These are phyloP conservation scores for Danio rerio DNA, from an alignment of 2,113 vertebrate genomes.

Conservation along the genomic window DNA sequence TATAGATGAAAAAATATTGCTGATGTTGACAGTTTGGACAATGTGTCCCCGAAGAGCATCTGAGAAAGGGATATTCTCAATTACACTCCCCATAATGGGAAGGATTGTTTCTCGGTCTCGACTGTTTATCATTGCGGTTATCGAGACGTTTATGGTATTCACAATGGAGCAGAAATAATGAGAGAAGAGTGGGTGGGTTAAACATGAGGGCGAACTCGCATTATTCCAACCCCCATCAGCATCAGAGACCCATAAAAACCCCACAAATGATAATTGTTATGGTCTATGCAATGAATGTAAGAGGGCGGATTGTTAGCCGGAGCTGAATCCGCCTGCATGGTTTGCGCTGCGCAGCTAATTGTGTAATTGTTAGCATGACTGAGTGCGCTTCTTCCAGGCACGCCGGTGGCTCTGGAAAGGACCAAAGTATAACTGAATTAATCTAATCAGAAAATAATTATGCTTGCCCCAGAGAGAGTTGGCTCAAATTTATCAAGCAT, in stretches of 20 bases:
- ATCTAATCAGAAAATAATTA: slow-evolving; percentile 81
- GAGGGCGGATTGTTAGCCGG: slow-evolving; percentile 53
- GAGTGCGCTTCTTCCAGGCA: slow-evolving; percentile 73
- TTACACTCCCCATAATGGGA: slow-evolving; percentile 28
- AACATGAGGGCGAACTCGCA: slow-evolving; percentile 45
- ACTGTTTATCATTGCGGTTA: slow-evolving; percentile 51
- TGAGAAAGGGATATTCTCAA: slow-evolving; percentile 44
- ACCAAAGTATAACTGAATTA: slow-evolving; percentile 74
- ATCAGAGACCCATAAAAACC: slow-evolving; percentile 50
- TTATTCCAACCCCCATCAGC: slow-evolving; percentile 54
- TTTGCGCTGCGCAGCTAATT: slow-evolving; percentile 71
- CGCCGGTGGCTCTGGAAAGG: slow-evolving; percentile 71
- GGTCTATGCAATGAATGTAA: slow-evolving; percentile 44
- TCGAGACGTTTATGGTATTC: slow-evolving; percentile 44
- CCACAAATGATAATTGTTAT: slow-evolving; percentile 56
- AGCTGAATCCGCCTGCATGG: slow-evolving; percentile 51
- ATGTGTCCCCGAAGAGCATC: slow-evolving; percentile 23
- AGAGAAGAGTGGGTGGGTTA: slow-evolving; percentile 53
- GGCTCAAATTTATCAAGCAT: slow-evolving; percentile 72
- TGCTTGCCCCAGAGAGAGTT: slow-evolving; percentile 68
- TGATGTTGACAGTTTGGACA: slow-evolving; percentile 45
- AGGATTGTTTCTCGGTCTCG: slow-evolving; percentile 37
- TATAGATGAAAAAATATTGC: slow-evolving; percentile 46
- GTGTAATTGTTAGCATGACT: slow-evolving; percentile 76
- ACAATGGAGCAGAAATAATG: slow-evolving; percentile 51